Percentiles rank a stretch among this genome's conserved stretches.
Evolutionary conservation across 2,113 vertebrate genomes (phyloP).

Genomic region (Engystomops pustulosus): DNA sequence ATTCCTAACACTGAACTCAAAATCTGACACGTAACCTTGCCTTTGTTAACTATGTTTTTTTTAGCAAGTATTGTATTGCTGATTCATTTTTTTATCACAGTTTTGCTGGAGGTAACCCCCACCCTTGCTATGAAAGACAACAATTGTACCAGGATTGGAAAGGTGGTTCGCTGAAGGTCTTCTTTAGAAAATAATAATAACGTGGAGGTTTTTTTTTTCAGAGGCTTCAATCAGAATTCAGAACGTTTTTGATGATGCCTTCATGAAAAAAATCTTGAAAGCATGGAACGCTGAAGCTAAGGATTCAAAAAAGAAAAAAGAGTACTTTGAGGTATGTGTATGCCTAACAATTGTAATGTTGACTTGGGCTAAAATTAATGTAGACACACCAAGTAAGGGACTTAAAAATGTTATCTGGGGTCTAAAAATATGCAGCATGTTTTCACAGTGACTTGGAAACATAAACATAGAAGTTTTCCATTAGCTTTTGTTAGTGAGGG

Average conservation of each 20-base stretch:
- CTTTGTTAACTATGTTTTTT: too few relatives aligned
- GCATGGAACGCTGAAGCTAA: slow-evolving; percentile 59
- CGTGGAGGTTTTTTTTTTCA: slow-evolving; percentile 45
- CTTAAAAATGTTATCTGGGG: slow-evolving; percentile 45
- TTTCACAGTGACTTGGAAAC: slow-evolving; percentile 29
- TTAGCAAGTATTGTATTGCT: too few relatives aligned
- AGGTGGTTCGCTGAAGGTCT: too few relatives aligned
- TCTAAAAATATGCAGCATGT: slow-evolving; percentile 54
- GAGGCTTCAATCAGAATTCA: slow-evolving; percentile 60
- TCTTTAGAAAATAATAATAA: too few relatives aligned
- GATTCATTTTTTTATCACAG: too few relatives aligned
- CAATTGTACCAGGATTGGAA: too few relatives aligned
- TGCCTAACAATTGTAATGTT: slow-evolving; percentile 30
- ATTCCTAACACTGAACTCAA: too few relatives aligned
- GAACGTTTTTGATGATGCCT: slow-evolving; percentile 57
- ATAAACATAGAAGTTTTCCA: slow-evolving; percentile 58
- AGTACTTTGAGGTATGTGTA: slow-evolving; percentile 64
- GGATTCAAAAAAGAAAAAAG: slow-evolving; percentile 59
- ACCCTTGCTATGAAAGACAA: too few relatives aligned
- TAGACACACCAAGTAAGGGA: slow-evolving; percentile 26
- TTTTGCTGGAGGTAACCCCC: too few relatives aligned
- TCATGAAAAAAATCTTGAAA: slow-evolving; percentile 58
- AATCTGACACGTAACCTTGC: too few relatives aligned
- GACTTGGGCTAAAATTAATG: slow-evolving; percentile 28
- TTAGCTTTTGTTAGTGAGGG: slow-evolving; percentile 44